Evolutionary conservation across 2,113 vertebrate species (phyloP).

Genomic region (Ibidorhyncha struthersii): DNA sequence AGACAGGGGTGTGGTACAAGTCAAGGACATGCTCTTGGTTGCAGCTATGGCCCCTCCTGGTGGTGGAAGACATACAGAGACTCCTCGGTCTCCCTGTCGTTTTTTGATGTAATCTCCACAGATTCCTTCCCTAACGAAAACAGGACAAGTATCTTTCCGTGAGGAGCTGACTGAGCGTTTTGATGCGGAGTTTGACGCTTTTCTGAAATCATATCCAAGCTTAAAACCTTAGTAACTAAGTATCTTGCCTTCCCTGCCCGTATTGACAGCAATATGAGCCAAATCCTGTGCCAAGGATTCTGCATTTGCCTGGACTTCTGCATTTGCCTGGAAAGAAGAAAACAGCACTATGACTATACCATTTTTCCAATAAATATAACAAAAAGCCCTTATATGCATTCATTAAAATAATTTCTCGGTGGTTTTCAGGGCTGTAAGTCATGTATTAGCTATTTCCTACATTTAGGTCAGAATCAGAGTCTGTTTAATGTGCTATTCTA

Average conservation of each 20-base stretch:
- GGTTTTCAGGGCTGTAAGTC: neutral
- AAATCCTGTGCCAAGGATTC: neutral
- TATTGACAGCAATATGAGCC: neutral
- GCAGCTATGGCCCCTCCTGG: slow-evolving; percentile 79
- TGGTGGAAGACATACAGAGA: slow-evolving; percentile 66
- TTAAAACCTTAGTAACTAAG: neutral
- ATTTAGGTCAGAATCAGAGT: neutral
- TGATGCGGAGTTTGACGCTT: neutral
- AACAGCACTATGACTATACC: neutral
- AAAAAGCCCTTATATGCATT: neutral
- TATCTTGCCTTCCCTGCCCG: neutral
- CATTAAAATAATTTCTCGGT: neutral
- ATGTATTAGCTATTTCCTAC: neutral
- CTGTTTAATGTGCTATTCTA: neutral
- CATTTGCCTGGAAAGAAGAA: neutral
- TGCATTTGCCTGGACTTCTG: neutral
- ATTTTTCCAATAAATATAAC: neutral
- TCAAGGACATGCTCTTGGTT: slow-evolving; percentile 72
- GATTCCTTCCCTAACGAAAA: slow-evolving; percentile 1
- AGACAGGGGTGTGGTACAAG: slow-evolving; percentile 22
- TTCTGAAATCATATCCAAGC: neutral
- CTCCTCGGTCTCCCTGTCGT: neutral
- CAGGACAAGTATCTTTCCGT: neutral
- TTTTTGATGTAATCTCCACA: neutral
- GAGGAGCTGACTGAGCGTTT: slow-evolving; percentile 29